phyloP scores from a whole-genome alignment of 2,888 invertebrate genomes.

The Pammene fasciana region DNA sequence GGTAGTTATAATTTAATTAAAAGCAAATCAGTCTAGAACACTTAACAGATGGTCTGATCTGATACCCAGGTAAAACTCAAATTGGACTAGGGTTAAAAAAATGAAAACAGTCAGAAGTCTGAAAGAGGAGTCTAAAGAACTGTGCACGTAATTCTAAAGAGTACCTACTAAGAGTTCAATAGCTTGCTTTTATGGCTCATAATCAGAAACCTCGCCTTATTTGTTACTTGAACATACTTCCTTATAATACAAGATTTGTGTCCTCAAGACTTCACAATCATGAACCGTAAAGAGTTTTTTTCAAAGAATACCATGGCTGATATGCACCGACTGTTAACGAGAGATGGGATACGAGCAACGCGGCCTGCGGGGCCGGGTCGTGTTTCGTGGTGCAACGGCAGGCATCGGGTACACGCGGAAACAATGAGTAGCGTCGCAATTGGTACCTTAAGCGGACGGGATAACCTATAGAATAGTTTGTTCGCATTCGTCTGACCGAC shows the following conservation, averaged over 20 bases:
- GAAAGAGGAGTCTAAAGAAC: no score
- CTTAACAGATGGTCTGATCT: background rate
- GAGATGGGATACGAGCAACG: conserved; percentile 17
- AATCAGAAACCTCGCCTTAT: background rate
- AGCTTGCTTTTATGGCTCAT: background rate
- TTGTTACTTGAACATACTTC: background rate
- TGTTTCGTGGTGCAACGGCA: conserved; percentile 20
- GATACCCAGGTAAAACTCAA: no score
- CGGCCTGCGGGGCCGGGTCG: conserved; percentile 22
- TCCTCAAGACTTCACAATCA: background rate
- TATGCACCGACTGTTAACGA: background rate
- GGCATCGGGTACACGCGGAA: conserved; percentile 18
- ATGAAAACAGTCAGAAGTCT: no score
- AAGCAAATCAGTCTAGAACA: background rate
- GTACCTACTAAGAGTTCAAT: background rate
- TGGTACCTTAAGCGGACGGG: conserved; percentile 8
- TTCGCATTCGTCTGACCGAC: conserved; percentile 24
- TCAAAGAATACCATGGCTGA: background rate
- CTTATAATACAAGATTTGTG: background rate
- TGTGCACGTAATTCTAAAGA: background rate
- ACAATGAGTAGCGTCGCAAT: conserved; percentile 18
- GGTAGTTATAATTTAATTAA: background rate
- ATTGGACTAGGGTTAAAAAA: no score
- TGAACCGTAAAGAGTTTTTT: background rate
- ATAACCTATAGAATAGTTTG: conserved; percentile 23